Evolutionary conservation across 2,113 vertebrate species (phyloP).

Genomic region (Casuarius casuarius): DNA sequence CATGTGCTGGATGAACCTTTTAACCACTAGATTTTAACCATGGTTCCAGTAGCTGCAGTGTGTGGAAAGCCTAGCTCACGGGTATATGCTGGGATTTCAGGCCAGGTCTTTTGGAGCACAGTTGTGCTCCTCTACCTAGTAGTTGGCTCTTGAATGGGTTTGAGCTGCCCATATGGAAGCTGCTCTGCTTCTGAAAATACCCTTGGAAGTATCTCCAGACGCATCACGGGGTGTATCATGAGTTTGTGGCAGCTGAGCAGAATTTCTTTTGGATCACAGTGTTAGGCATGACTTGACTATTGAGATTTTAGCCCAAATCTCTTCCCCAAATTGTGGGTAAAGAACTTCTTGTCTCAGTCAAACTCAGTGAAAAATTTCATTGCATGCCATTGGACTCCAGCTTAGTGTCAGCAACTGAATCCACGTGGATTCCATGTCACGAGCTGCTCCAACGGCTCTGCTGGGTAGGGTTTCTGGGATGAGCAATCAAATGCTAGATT

Average conservation of each 20-base stretch:
- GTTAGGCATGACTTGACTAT: not conserved
- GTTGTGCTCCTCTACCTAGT: not conserved
- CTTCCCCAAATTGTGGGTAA: not conserved
- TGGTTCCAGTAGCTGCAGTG: not conserved
- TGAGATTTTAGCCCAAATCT: not conserved
- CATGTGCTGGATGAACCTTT: not conserved
- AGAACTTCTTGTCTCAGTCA: not conserved
- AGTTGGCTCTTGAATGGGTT: not conserved
- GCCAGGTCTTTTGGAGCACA: not conserved
- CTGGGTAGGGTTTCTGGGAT: not conserved
- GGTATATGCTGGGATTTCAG: not conserved
- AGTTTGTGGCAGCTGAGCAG: not conserved
- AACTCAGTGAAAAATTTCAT: not conserved
- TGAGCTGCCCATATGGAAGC: not conserved
- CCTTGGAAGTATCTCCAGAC: not conserved
- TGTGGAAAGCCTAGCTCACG: not conserved
- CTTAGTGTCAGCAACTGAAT: not conserved
- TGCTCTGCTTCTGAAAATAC: not conserved
- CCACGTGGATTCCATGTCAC: rapidly evolving
- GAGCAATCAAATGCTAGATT: not conserved
- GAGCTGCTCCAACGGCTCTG: not conserved
- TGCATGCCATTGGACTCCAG: not conserved
- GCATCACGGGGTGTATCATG: not conserved
- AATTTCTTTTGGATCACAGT: not conserved
- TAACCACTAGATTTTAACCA: rapidly evolving